Evolutionary conservation across 2,888 invertebrate genomes (phyloP).

Genomic region (Anorthoa munda): DNA sequence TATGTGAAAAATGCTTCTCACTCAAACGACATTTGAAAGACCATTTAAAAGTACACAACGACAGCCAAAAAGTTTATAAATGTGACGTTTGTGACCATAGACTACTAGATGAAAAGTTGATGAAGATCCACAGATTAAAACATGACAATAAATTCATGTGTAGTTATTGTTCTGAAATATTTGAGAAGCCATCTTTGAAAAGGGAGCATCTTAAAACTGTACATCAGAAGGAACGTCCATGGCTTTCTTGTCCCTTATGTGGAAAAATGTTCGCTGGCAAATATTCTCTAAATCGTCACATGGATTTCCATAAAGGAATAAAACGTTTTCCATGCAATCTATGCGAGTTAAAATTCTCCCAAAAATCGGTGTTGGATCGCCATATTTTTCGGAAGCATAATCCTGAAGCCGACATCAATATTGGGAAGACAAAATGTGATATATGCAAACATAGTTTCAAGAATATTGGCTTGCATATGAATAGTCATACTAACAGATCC

Average conservation of each 20-base stretch:
- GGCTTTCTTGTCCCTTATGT: conserved; percentile 39
- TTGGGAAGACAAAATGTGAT: conserved; percentile 44
- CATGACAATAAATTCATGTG: conserved; percentile 55
- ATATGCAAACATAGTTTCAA: conserved; percentile 44
- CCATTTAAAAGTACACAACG: conserved; percentile 28
- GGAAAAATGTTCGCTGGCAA: neutral
- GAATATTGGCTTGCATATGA: conserved; percentile 50
- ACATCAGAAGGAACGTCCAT: neutral
- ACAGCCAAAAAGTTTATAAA: neutral
- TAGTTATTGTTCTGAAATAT: conserved; percentile 30
- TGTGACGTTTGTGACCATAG: conserved; percentile 47
- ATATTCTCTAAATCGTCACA: conserved; percentile 45
- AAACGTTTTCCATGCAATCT: conserved; percentile 26
- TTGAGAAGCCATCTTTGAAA: neutral
- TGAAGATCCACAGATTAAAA: conserved; percentile 39
- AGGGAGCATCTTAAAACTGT: fast-evolving
- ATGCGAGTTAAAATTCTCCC: conserved; percentile 39
- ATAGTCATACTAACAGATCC: conserved; percentile 2
- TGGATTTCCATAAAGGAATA: conserved; percentile 31
- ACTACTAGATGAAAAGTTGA: conserved; percentile 1
- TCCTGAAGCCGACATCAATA: neutral
- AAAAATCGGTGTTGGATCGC: conserved; percentile 24
- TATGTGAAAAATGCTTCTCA: conserved; percentile 40
- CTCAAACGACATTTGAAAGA: conserved; percentile 33
- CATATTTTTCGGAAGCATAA: conserved; percentile 47